Conservation (phyloP, 2,797 vertebrate species). For the Coluber constrictor region DNA sequence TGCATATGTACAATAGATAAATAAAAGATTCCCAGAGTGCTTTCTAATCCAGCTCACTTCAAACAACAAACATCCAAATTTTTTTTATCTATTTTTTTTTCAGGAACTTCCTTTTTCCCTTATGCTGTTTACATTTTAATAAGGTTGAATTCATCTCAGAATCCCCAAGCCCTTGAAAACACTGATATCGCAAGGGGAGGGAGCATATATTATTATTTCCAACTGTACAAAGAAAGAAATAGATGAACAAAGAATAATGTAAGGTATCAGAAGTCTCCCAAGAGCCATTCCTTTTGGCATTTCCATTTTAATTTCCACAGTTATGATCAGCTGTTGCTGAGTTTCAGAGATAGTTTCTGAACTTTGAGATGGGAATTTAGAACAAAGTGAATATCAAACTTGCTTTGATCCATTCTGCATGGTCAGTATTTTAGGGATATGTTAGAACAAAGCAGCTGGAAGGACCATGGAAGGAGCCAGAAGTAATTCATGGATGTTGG, state of each 20-base stretch:
- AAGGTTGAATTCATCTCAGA: neutral
- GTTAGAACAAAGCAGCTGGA: constrained; percentile 34
- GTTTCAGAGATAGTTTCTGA: neutral
- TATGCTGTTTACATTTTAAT: neutral
- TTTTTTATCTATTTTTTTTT: neutral
- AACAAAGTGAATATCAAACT: neutral
- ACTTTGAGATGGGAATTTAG: neutral
- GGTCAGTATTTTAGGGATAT: constrained; percentile 18
- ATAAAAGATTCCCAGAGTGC: neutral
- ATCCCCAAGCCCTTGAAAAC: neutral
- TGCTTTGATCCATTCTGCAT: neutral
- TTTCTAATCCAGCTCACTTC: neutral
- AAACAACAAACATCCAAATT: neutral
- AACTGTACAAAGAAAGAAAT: constrained; percentile 12
- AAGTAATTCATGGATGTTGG: neutral
- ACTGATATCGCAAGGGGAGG: neutral
- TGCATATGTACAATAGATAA: neutral
- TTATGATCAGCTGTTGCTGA: neutral
- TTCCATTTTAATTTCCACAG: constrained; percentile 24
- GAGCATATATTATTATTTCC: neutral
- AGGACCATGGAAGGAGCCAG: neutral
- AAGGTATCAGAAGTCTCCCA: rapidly evolving
- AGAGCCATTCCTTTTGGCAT: neutral
- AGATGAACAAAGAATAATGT: neutral
- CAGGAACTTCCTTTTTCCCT: neutral